Evolutionary conservation across 2,888 invertebrate species (phyloP).

Genomic region (Cynaeus angustus): DNA sequence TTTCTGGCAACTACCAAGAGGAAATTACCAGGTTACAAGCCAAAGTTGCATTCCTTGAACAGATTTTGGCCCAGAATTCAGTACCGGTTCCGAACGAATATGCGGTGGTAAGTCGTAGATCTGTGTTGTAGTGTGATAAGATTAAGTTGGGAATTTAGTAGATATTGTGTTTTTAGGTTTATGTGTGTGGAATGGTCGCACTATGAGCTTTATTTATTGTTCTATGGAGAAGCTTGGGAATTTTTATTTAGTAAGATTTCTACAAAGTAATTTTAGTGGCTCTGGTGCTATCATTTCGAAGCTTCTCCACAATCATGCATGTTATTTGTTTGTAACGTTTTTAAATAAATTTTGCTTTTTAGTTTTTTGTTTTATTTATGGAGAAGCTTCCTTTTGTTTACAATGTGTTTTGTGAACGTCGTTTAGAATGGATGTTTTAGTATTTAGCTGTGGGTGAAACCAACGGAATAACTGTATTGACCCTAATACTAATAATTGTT

Average conservation of each 20-base stretch:
- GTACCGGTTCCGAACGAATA: conserved; percentile 63
- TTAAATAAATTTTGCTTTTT: conserved; percentile 58
- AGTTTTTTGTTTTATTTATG: conserved; percentile 64
- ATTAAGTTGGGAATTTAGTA: conserved; percentile 47
- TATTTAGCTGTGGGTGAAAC: background rate
- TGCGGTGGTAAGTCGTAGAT: conserved; percentile 61
- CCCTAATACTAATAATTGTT: background rate
- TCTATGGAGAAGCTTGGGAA: conserved; percentile 68
- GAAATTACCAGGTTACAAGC: conserved; percentile 65
- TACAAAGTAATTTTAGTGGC: conserved; percentile 15
- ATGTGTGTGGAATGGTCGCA: conserved; percentile 64
- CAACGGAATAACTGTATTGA: background rate
- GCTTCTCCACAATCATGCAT: conserved; percentile 68
- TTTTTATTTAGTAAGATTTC: conserved; percentile 50
- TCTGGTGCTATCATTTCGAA: conserved; percentile 68
- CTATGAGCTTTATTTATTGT: conserved; percentile 61
- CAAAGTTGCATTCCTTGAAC: conserved; percentile 69
- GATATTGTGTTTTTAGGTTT: conserved; percentile 53
- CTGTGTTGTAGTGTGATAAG: conserved; percentile 42
- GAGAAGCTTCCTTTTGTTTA: conserved; percentile 67
- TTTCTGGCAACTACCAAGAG: conserved; percentile 58
- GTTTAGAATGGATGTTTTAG: conserved; percentile 1
- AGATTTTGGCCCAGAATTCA: conserved; percentile 66
- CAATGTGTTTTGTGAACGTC: background rate
- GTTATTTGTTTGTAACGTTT: conserved; percentile 56